A percentile compares a stretch with the other conserved stretches of the same genome.
These are phyloP conservation scores for Teleopsis dalmanni DNA, from an alignment of 1,140 invertebrate genomes.

Conservation along the genomic window DNA sequence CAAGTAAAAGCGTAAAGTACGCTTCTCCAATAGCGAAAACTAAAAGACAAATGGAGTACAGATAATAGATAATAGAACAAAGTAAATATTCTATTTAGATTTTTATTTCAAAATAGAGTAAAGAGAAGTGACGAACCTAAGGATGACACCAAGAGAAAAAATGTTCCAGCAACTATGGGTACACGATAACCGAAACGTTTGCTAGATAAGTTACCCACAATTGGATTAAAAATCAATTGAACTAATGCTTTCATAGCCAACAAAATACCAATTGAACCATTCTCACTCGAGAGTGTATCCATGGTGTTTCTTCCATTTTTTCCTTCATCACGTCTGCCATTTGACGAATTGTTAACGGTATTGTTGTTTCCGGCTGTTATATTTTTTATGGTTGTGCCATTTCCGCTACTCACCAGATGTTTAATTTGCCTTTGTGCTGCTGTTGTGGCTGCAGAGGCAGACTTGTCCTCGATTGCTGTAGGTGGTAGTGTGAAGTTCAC, in stretches of 20 bases:
- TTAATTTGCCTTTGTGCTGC: not conserved
- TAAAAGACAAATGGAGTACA: slow-evolving; percentile 38
- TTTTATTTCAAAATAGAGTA: not conserved
- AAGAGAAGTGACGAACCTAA: slow-evolving; percentile 55
- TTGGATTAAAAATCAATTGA: slow-evolving; percentile 76
- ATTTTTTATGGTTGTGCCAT: slow-evolving; percentile 6
- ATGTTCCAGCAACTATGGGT: slow-evolving; percentile 74
- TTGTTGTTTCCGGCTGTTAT: not conserved
- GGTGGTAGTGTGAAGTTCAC: slow-evolving; percentile 35
- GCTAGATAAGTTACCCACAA: slow-evolving; percentile 62
- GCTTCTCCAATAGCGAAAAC: slow-evolving; percentile 77
- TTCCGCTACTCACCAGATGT: not conserved
- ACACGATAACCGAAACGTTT: slow-evolving; percentile 68
- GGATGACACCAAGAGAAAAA: slow-evolving; percentile 71
- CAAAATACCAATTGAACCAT: slow-evolving; percentile 69
- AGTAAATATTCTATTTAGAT: not conserved
- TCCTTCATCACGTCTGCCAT: not conserved
- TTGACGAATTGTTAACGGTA: not conserved
- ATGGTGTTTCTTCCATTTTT: slow-evolving; percentile 18
- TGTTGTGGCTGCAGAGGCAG: slow-evolving; percentile 5
- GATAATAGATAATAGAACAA: not conserved
- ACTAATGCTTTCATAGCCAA: slow-evolving; percentile 81
- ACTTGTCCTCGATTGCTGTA: slow-evolving; percentile 17
- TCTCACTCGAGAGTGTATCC: slow-evolving; percentile 48
- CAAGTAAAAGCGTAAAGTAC: slow-evolving; percentile 66